Percentiles rank a stretch among this genome's conserved stretches.
Evolutionary conservation across 1,140 invertebrate species (phyloP).

Genomic region (Saxidomus purpurata): DNA sequence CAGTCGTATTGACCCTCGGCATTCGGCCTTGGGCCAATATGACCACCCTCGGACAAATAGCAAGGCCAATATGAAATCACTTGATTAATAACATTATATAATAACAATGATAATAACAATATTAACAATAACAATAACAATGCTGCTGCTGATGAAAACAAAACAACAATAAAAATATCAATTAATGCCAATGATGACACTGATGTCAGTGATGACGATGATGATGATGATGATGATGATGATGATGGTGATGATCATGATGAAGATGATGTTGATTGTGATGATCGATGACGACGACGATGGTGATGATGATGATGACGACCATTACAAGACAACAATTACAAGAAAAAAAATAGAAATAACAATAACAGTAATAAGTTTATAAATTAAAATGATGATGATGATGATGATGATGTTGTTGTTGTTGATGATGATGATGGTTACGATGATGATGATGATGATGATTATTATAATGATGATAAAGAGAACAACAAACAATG

Average conservation of each 20-base stretch:
- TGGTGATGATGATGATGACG: neutral
- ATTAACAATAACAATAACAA: too few relatives aligned
- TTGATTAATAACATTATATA: too few relatives aligned
- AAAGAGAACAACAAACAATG: too few relatives aligned
- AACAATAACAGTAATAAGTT: neutral
- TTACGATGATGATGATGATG: neutral
- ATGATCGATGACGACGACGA: neutral
- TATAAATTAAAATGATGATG: neutral
- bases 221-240: constrained; percentile 3
- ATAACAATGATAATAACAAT: too few relatives aligned
- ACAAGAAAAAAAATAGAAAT: neutral
- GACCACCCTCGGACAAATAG: too few relatives aligned
- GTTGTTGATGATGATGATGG: neutral
- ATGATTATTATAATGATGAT: too few relatives aligned
- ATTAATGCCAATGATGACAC: too few relatives aligned
- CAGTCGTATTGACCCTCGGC: too few relatives aligned
- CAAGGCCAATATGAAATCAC: too few relatives aligned
- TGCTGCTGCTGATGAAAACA: too few relatives aligned
- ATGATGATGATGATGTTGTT: neutral
- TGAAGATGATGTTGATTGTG: neutral
- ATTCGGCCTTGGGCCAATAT: too few relatives aligned
- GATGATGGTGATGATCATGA: neutral
- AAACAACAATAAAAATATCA: too few relatives aligned
- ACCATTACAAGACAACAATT: neutral
- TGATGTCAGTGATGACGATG: neutral